phyloP scores from a whole-genome alignment of 1,140 invertebrate genomes.

The Cryptotermes secundus region DNA sequence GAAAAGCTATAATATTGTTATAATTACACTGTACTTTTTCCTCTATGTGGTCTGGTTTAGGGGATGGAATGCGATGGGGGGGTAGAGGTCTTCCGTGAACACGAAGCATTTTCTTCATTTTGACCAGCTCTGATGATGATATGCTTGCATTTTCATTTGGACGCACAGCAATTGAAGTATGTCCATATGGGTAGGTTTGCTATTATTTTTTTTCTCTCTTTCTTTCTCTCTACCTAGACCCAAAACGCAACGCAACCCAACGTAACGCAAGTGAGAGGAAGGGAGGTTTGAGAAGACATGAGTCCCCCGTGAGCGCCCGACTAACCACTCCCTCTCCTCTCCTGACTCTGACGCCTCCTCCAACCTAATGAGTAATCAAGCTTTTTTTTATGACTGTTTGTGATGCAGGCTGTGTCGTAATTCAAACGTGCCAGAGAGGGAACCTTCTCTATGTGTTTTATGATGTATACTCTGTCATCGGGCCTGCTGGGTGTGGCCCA shows the following conservation, averaged over 20 bases:
- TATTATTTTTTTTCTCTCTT: not conserved
- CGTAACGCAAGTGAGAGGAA: not conserved
- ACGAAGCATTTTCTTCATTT: not conserved
- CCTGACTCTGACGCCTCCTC: slow-evolving; percentile 13
- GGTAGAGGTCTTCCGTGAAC: not conserved
- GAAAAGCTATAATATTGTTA: slow-evolving; percentile 18
- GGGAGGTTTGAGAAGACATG: not conserved
- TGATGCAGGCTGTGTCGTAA: slow-evolving; percentile 25
- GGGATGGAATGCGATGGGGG: not conserved
- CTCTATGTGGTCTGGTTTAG: too few species aligned
- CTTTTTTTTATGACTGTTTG: slow-evolving; percentile 26
- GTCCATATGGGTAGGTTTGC: not conserved
- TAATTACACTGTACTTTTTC: not conserved
- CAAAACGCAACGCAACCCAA: not conserved
- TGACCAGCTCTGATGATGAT: not conserved
- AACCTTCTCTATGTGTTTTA: slow-evolving; percentile 1
- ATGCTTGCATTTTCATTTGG: slow-evolving; percentile 15
- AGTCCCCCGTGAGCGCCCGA: not conserved
- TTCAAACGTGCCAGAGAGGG: not conserved
- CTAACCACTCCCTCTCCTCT: not conserved
- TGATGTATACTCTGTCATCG: slow-evolving; percentile 25
- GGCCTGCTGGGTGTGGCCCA: slow-evolving; percentile 21
- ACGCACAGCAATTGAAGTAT: slow-evolving; percentile 7
- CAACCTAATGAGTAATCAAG: slow-evolving; percentile 22
- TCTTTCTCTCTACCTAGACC: not conserved